Base-by-base conservation (phyloP, 2,888 invertebrate species). In the Drosophila recens region DNA sequence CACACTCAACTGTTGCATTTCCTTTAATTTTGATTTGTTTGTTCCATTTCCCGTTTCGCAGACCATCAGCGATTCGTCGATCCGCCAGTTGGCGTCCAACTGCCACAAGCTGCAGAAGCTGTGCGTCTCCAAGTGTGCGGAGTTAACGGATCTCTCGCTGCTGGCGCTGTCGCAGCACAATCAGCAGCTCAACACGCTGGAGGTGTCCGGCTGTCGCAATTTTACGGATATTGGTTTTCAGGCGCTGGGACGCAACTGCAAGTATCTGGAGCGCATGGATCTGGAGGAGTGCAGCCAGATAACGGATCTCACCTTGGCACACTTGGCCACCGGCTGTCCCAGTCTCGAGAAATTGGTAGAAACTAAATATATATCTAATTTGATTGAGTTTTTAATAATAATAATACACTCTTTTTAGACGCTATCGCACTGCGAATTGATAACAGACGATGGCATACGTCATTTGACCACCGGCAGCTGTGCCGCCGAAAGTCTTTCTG, bases 391-490 rank as follows among this genome's bases (percentile, higher is more conserved):
- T 6, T 53, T 17, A 5, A 10, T 10, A 20, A 20, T 1, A n/a
- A 4, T 1, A 0, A 6, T n/a, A 36, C 27, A 0, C 1, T 17
- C 4, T 92, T 13, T 93, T 0, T 94, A 99, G 98, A 98, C 98
- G 87, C 94, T 99, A 72, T 99, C 99, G 4, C 99, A 99, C 92
- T 99, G 99, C 93, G 99, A 99, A 93, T 93, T 98, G 87, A 98
- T 99, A 90, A 99, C 99, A 17, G 99, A 99, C 93, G 98, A 98
- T 93, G 99, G 99, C 13, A 98, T 99, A 87, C 95, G 98, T 73
- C 98, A 98, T 93, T 93, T 99, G 79, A 97, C 98, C 0, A 95
- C 97, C 92, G 97, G 98, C 43, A 96, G 98, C 1, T 98, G 98
- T 93, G 97, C 98, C 45, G 97, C 98, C 0, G 98, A 99, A 93